These are phyloP conservation scores for Rhodeus uyekii DNA, from an alignment of 2,797 vertebrate genomes.

Conservation along the genomic window DNA sequence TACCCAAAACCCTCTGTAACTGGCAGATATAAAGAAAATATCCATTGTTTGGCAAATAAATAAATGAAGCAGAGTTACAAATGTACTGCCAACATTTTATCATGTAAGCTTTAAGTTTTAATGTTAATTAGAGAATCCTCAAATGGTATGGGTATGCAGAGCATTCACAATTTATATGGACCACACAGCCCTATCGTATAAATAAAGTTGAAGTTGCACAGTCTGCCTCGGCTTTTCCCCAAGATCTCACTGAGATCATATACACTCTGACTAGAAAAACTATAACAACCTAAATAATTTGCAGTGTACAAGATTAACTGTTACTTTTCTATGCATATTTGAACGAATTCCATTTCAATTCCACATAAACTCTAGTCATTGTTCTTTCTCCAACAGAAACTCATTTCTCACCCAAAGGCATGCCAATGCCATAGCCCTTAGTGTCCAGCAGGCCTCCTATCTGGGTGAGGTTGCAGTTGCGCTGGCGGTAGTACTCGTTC, in stretches of 20 bases:
- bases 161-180: too few species aligned
- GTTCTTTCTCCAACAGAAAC: background rate
- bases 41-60: too few species aligned
- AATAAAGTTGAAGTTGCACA: background rate
- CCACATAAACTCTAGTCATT: background rate
- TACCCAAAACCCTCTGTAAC: too few species aligned
- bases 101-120: too few species aligned
- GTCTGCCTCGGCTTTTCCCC: background rate
- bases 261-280: background rate
- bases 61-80: too few species aligned
- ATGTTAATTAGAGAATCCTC: too few species aligned
- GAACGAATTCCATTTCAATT: background rate
- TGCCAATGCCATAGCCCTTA: constrained; percentile 99
- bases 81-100: too few species aligned
- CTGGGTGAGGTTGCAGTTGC: constrained; percentile 97
- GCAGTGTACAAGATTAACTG: background rate
- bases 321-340: background rate
- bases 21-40: too few species aligned
- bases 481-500: constrained; percentile 97
- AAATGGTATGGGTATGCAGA: too few species aligned
- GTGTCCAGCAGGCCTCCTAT: constrained; percentile 98
- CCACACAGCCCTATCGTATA: too few species aligned
- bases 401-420: constrained; percentile 90
- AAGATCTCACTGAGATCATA: background rate
- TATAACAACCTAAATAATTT: background rate